Evolutionary conservation across 2,113 vertebrate genomes (phyloP), one percentile per base, ranked within the genome.

Genomic region (Sturnus vulgaris): DNA sequence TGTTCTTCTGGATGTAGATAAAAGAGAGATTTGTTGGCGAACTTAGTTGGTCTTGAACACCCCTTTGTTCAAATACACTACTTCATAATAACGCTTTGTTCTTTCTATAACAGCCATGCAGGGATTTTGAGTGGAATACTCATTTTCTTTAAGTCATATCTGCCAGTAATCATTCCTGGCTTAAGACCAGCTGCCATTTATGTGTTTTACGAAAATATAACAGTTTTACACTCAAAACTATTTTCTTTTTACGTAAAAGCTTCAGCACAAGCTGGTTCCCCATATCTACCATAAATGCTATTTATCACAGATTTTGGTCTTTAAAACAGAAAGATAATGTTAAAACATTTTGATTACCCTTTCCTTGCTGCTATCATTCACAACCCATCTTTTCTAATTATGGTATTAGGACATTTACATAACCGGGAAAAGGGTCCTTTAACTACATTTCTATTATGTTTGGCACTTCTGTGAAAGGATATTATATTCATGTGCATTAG

Each of bases 401-500:
- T 86, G 96, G 97, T 93, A 94, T 97, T 97, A 98, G 97, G 96
- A 97, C 96, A 98, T 98, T 98, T 98, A 97, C 97, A 98, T 98
- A 98, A 97, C 95, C 11, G 81, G 96, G 96, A 98, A 98, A 97
- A 97, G 92, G 97, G 97, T 97, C 96, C 97, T 97, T 97, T 97
- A 98, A 98, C 97, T 97, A 96, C 97, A 77, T 97, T 98, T 98
- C 98, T 98, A 97, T 98, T 98, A 97, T 98, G 97, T 97, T 98
- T 98, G 98, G 98, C 97, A 98, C 98, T 98, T 97, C 96, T 97
- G 97, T 98, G 98, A 98, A 98, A 98, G 98, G 97, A 98, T 98
- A 98, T 98, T 98, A 98, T 98, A 98, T 98, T 98, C 98, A 96
- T 97, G 97, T 98, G 98, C 98, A 98, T 98, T 98, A 98, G 97